Evolutionary conservation across 2,797 vertebrate species (phyloP), one percentile per base, ranked within the genome.

Genomic region (Pseudochromis fuscus): DNA sequence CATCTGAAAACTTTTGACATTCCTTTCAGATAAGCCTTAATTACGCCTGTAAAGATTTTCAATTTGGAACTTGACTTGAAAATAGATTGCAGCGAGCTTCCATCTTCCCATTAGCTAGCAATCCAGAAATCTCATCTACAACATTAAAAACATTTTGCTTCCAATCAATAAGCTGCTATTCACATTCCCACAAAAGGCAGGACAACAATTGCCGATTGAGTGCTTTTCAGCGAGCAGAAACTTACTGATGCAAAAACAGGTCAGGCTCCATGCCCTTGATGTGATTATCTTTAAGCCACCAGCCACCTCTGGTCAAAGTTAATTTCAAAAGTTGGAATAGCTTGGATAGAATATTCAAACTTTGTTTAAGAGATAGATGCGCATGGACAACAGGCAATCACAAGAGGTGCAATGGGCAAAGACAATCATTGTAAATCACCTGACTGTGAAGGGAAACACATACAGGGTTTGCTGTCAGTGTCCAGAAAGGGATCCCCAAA

Each of bases 51-150:
- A 95, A 94, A 91, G 94, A 95, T 95, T 95, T 95, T 95, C 94
- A 93, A 95, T 95, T 94, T 94, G 85, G 83, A 82, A 82, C 90
- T 91, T 85, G 88, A 92, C 93, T 92, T 91, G 87, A 92, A 88
- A 94, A 94, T 92, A 93, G 92, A 95, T 95, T 94, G 94, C 87
- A 90, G 88, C 13, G 64, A 83, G 88, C 83, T 89, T 91, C 92
- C 85, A 92, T 91, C 92, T 94, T 88, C 89, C 93, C 91, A 94
- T 94, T 94, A 94, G 89, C 82, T 81, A 62, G 84, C 91, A 93
- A 94, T 95, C 93, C 92, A 83, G 91, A 94, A 94, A 94, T 93
- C 94, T 94, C 93, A 95, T 95, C 93, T 94, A 91, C 92, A 94
- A 94, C 93, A 94, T 95, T 95, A 94, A 94, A 95, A 94, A 94